Evolutionary conservation across 2,888 invertebrate species (phyloP).

Genomic region (Empis livida): DNA sequence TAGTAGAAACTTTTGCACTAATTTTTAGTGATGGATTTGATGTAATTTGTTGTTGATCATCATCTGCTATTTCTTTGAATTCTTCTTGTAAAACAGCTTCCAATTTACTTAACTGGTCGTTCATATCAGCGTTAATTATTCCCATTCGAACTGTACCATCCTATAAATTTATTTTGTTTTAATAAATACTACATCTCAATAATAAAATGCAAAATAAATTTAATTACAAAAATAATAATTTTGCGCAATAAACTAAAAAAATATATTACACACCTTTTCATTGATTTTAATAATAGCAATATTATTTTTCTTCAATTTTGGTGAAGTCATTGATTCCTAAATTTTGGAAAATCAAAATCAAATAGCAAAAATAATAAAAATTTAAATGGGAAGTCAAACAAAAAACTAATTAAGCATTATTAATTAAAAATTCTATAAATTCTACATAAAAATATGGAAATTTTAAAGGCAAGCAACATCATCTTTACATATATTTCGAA

Average conservation of each 20-base stretch:
- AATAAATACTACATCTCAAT: not conserved
- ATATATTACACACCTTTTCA: slow-evolving; percentile 26
- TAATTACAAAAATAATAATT: slow-evolving; percentile 1
- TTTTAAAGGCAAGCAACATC: slow-evolving; percentile 6
- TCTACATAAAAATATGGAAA: not conserved
- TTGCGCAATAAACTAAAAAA: slow-evolving; percentile 1
- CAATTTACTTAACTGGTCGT: slow-evolving; percentile 3
- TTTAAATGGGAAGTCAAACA: too few relatives aligned
- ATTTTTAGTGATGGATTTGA: not conserved
- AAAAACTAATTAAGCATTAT: too few relatives aligned
- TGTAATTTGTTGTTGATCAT: not conserved
- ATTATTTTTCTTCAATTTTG: slow-evolving; percentile 24
- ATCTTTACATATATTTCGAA: slow-evolving; percentile 34
- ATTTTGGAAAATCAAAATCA: not conserved
- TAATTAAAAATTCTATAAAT: too few relatives aligned
- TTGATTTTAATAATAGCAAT: slow-evolving; percentile 45
- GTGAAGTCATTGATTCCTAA: not conserved
- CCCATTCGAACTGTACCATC: slow-evolving; percentile 16
- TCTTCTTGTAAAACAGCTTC: not conserved
- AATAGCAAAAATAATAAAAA: not conserved
- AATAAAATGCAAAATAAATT: not conserved
- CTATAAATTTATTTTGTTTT: slow-evolving; percentile 8
- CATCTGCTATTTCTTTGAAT: not conserved
- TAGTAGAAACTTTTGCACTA: not conserved
- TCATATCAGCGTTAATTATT: slow-evolving; percentile 10